A percentile compares a stretch with the other conserved stretches of the same genome.
phyloP scores from a whole-genome alignment of 2,888 invertebrate species.

The Rhodophaea formosa region DNA sequence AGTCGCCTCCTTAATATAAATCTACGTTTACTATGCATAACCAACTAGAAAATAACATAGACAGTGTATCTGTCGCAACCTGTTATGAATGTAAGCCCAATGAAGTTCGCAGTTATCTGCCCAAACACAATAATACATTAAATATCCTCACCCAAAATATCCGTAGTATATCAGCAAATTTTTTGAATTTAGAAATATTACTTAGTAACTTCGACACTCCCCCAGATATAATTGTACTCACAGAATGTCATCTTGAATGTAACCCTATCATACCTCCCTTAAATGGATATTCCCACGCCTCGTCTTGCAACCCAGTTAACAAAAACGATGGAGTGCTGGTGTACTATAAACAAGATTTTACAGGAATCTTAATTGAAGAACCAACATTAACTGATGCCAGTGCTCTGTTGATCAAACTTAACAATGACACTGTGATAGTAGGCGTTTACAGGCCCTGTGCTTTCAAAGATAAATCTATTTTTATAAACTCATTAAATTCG shows the following conservation, averaged over 20 bases:
- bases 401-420: not conserved
- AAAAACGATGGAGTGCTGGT: conserved; percentile 9
- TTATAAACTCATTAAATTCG: not conserved
- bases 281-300: not conserved
- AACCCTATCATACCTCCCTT: not conserved
- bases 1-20: no score
- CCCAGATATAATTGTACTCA: not conserved
- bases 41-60: not conserved
- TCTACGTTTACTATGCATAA: not conserved
- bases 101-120: not conserved
- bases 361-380: not conserved
- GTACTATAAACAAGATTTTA: conserved; percentile 2
- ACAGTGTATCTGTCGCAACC: not conserved
- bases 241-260: not conserved
- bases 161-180: not conserved
- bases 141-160: not conserved
- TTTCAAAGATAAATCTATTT: not conserved
- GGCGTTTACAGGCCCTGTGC: not conserved
- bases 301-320: not conserved
- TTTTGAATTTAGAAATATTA: not conserved
- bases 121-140: not conserved
- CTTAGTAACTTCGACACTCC: not conserved
- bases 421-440: not conserved
- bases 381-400: not conserved
- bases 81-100: not conserved